Conservation (phyloP, 2,797 vertebrate species). For the Emydoidea blandingii region DNA sequence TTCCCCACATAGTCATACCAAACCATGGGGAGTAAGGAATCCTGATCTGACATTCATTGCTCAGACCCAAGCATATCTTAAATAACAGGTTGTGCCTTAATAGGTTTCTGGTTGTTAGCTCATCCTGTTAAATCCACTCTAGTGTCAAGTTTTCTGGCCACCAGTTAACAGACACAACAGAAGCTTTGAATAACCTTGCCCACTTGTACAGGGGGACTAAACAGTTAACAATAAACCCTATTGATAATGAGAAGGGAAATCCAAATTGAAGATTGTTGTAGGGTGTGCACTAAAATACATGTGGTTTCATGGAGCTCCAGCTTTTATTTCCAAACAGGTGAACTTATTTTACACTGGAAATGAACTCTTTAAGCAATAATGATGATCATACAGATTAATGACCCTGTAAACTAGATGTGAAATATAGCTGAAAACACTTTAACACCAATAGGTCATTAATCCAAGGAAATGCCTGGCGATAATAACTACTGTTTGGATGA, state of each 20-base stretch:
- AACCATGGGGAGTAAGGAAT: not conserved
- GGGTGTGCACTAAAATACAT: not conserved
- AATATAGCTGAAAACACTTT: not conserved
- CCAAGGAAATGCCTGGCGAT: not conserved
- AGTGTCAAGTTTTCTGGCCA: not conserved
- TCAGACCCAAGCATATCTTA: not conserved
- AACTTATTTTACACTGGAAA: not conserved
- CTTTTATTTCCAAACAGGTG: not conserved
- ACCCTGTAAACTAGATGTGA: not conserved
- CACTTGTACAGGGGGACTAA: not conserved
- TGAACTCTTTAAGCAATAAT: not conserved
- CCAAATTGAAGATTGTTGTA: not conserved
- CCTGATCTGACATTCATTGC: not conserved
- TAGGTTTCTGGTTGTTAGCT: not conserved
- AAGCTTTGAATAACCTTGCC: not conserved
- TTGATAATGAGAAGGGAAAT: not conserved
- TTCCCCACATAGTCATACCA: no score
- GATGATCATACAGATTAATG: not conserved
- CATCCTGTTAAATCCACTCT: not conserved
- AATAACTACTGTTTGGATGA: not conserved
- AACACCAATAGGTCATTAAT: not conserved
- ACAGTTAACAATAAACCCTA: not conserved
- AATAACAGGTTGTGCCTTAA: not conserved
- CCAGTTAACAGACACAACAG: not conserved
- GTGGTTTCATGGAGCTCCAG: not conserved